These are phyloP conservation scores for Antigone vipio DNA, from an alignment of 2,113 vertebrate genomes.

Conservation along the genomic window DNA sequence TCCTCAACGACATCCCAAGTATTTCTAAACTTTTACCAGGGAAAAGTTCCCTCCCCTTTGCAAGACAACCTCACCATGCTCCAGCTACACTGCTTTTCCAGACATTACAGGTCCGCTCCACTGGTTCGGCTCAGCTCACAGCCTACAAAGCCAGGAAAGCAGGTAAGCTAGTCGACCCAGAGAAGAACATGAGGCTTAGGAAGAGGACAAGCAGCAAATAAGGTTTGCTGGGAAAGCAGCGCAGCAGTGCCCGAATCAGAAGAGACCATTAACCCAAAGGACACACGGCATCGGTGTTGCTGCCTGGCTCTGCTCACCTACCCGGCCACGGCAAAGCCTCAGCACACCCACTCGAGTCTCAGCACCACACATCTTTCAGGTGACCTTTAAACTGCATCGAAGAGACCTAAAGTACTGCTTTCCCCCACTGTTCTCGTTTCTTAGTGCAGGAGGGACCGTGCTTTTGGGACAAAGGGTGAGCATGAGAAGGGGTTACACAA, in stretches of 20 bases:
- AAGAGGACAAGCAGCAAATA: neutral
- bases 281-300: accelerated
- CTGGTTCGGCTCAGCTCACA: neutral
- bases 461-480: neutral
- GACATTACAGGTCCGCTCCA: accelerated
- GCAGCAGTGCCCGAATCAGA: neutral
- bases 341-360: neutral
- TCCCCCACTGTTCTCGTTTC: neutral
- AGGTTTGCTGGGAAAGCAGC: neutral
- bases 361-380: neutral
- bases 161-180: neutral
- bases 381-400: neutral
- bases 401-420: neutral
- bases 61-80: accelerated
- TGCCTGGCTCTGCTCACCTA: neutral
- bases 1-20: neutral
- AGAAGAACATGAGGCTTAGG: neutral
- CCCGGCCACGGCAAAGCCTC: neutral
- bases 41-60: neutral
- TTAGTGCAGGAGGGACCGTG: accelerated
- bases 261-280: neutral
- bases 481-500: neutral
- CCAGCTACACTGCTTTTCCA: neutral
- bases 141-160: neutral
- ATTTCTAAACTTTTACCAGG: neutral